These are phyloP conservation scores for Escarpia spicata DNA, from an alignment of 2,888 invertebrate species.

Conservation along the genomic window DNA sequence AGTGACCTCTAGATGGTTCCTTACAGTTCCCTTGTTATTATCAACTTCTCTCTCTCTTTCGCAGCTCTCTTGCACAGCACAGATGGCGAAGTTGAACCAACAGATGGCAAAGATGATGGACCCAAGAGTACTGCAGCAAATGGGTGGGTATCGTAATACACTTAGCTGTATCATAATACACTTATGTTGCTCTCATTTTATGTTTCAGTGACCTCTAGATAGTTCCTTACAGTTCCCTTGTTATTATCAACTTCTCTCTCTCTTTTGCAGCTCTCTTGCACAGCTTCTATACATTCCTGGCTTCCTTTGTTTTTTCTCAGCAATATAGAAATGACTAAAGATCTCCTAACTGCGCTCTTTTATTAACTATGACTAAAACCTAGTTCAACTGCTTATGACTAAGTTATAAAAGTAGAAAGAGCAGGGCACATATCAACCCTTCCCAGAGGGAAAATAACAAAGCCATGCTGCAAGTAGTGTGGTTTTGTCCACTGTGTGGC, in stretches of 20 bases:
- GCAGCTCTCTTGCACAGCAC: too few species aligned
- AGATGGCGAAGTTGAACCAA: constrained; percentile 98
- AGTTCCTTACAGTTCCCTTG: not conserved
- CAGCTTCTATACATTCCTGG: too few species aligned
- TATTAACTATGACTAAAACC: too few species aligned
- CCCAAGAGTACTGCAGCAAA: constrained; percentile 94
- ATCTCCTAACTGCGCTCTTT: too few species aligned
- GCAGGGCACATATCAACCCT: too few species aligned
- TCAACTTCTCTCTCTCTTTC: too few species aligned
- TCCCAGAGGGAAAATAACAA: not conserved
- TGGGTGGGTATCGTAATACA: constrained; percentile 69
- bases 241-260: not conserved
- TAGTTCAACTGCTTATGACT: too few species aligned
- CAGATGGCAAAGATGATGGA: constrained; percentile 99
- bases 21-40: too few species aligned
- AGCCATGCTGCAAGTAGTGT: not conserved
- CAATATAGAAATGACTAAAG: too few species aligned
- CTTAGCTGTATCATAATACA: not conserved
- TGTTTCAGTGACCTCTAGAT: not conserved
- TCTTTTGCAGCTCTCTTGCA: not conserved
- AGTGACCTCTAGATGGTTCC: too few species aligned
- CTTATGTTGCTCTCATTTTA: not conserved
- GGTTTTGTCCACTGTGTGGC: not conserved
- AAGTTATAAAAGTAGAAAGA: too few species aligned
- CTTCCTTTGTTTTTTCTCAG: too few species aligned